A percentile compares a stretch with the other conserved stretches of the same genome.
Evolutionary conservation across 2,113 vertebrate species (phyloP).

Genomic region (Nerophis ophidion): DNA sequence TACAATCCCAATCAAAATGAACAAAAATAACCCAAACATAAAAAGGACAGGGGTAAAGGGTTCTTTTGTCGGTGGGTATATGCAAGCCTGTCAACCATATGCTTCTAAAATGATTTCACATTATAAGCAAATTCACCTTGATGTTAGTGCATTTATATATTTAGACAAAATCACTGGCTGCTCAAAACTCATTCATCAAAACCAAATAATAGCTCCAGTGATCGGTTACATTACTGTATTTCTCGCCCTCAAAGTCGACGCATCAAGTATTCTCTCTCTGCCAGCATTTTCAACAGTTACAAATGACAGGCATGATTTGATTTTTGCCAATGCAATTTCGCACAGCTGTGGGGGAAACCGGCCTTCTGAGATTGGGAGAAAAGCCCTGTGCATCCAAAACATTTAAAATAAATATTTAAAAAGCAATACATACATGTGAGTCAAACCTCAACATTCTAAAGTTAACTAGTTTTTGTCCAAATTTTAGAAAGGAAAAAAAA

Average conservation of each 20-base stretch:
- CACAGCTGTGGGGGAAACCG: constrained; percentile 72
- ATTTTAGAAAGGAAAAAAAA: constrained; percentile 22
- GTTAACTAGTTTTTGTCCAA: constrained; percentile 49
- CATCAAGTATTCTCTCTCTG: constrained; percentile 67
- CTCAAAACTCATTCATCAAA: constrained; percentile 67
- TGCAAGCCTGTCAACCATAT: constrained; percentile 72
- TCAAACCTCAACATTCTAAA: constrained; percentile 69
- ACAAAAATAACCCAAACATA: constrained; percentile 64
- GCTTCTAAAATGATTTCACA: constrained; percentile 72
- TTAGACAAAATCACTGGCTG: constrained; percentile 76
- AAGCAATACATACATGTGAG: constrained; percentile 69
- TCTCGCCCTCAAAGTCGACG: constrained; percentile 68
- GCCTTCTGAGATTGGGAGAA: constrained; percentile 68
- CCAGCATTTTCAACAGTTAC: constrained; percentile 64
- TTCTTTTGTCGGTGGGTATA: constrained; percentile 52
- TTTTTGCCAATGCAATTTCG: constrained; percentile 69
- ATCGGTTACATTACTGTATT: constrained; percentile 72
- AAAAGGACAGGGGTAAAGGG: constrained; percentile 11
- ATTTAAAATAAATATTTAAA: constrained; percentile 8
- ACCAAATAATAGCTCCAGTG: constrained; percentile 63
- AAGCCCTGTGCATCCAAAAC: constrained; percentile 30
- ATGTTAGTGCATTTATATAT: constrained; percentile 77
- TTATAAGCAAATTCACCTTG: constrained; percentile 64
- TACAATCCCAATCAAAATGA: constrained; percentile 67
- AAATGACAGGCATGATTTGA: constrained; percentile 63